Evolutionary conservation across 2,888 invertebrate genomes (phyloP), one percentile per base, ranked within the genome.

Genomic region (Rhagium mordax): DNA sequence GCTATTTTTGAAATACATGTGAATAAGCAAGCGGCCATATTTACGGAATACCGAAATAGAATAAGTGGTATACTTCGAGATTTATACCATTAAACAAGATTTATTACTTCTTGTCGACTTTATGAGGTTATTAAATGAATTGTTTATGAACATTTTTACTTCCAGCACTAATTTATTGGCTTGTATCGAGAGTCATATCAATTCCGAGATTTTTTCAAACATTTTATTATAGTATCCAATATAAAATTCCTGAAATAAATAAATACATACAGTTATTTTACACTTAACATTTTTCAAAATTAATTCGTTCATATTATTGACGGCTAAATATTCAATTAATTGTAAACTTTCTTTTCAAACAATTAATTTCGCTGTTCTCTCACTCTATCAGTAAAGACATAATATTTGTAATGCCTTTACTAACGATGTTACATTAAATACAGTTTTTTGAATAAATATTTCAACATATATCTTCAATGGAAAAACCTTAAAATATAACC

Each of bases 31-130:
- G 51, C 68, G 41, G 67, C 61, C 62, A 68, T 72, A 55, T 68
- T 72, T 21, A 68, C 41, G 27, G 6, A 68, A 53, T 49, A 61
- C 72, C 41, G 57, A 72, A 72, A 72, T 72, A 72, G 68, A 64
- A 55, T 71, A 67, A 67, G 67, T 67, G 67, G 55, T 67, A 67
- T 24, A 57, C 55, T 67, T 67, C 47, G 33, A 24, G 53, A 57
- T 29, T 41, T 47, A 16, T 47, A 20, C 33, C 33, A 65, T 65
- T 65, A 65, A n/a, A 24, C 29, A 41, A 41, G 53, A 55, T 67
- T 66, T 67, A 67, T 66, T 67, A 47, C 29, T 47, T 20, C 67
- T 47, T 15, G 21, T 57, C 57, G 24, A 47, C 15, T 55, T 67
- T 67, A 67, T 41, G 55, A 67, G 41, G 18, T 21, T 16, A 27